These are phyloP conservation scores for Pherbina coryleti DNA, from an alignment of 2,888 invertebrate genomes.

Conservation along the genomic window DNA sequence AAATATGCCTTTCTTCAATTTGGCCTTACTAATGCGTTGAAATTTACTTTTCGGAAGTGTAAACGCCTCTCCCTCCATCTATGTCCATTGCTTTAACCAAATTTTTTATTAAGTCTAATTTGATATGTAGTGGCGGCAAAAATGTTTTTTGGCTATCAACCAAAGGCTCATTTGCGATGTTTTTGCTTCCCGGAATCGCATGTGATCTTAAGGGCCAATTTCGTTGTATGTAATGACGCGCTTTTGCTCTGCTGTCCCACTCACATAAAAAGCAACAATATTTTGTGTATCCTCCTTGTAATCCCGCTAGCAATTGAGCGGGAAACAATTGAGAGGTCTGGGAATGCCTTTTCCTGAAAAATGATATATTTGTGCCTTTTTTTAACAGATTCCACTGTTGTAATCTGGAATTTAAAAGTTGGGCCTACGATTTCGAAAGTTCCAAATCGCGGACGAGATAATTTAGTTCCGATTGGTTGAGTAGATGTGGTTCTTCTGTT, in stretches of 20 bases:
- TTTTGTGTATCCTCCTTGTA: slow-evolving; percentile 22
- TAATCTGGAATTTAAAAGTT: too few relatives aligned
- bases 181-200: not conserved
- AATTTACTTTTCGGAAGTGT: not conserved
- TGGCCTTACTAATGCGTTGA: not conserved
- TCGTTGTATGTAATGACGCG: not conserved
- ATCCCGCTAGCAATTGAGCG: not conserved
- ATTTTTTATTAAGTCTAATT: not conserved
- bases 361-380: too few relatives aligned
- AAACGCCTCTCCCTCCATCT: not conserved
- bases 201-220: not conserved
- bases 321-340: too few relatives aligned
- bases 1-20: not conserved
- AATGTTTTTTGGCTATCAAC: not conserved
- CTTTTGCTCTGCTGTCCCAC: slow-evolving; percentile 12
- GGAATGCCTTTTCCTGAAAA: too few relatives aligned
- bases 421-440: too few relatives aligned
- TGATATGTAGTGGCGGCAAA: slow-evolving; percentile 8
- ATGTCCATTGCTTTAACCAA: not conserved
- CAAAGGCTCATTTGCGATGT: not conserved
- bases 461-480: too few relatives aligned
- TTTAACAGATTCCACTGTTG: too few relatives aligned
- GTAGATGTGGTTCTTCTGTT: too few relatives aligned
- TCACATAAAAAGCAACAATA: slow-evolving; percentile 4
- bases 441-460: too few relatives aligned